These are phyloP conservation scores for Zaprionus kolodkinae DNA, from an alignment of 1,140 invertebrate species.

Conservation along the genomic window DNA sequence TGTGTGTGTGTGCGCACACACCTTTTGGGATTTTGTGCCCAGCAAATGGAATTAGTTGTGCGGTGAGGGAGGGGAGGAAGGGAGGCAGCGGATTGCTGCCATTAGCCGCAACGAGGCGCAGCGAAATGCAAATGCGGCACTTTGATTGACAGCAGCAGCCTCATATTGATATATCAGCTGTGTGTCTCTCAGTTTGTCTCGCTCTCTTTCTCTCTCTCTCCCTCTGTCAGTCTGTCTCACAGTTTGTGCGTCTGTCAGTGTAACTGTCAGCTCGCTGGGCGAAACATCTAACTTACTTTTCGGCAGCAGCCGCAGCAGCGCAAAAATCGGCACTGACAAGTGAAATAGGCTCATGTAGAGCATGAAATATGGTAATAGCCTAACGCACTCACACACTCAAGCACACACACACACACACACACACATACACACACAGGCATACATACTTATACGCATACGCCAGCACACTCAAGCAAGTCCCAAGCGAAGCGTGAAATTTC, in stretches of 20 bases:
- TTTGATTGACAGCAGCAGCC: slow-evolving; percentile 34
- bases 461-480: slow-evolving; percentile 9
- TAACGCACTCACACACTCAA: not conserved
- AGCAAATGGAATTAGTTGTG: slow-evolving; percentile 73
- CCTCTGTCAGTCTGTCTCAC: slow-evolving; percentile 1
- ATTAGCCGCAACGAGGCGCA: slow-evolving; percentile 32
- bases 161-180: slow-evolving; percentile 33
- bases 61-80: not conserved
- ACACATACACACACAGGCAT: not conserved
- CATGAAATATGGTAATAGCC: slow-evolving; percentile 79
- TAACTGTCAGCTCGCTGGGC: slow-evolving; percentile 7
- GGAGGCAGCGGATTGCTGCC: not conserved
- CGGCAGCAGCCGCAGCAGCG: slow-evolving; percentile 9
- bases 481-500: slow-evolving; percentile 52
- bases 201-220: not conserved
- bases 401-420: not conserved
- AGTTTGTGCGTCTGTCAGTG: slow-evolving; percentile 16
- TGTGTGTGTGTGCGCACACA: not conserved
- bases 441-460: too few relatives aligned
- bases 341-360: slow-evolving; percentile 69
- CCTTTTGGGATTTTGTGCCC: slow-evolving; percentile 55
- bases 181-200: not conserved
- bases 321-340: slow-evolving; percentile 61
- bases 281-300: slow-evolving; percentile 61
- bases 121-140: slow-evolving; percentile 43